Base-by-base conservation (phyloP, 2,888 invertebrate species). In the Drosophila parthenogenetica region DNA sequence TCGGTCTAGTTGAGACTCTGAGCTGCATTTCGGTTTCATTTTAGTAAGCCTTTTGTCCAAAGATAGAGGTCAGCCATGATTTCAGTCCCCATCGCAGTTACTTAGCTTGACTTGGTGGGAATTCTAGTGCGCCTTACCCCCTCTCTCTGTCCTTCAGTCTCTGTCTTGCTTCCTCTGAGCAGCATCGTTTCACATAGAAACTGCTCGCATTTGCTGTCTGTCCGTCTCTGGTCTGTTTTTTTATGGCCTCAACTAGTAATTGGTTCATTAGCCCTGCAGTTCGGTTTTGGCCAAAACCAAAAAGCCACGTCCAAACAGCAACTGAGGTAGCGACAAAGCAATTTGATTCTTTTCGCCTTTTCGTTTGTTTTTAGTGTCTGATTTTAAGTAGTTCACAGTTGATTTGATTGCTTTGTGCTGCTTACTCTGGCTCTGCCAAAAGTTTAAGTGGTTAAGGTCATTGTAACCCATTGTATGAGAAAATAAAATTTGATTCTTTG, bases 261-360 rank as follows among this genome's bases (percentile, higher is more conserved):
- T 82, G 87, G 83, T 87, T 87, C 87, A 84, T 87, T 85, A 87
- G 87, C 83, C 85, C 87, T 75, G 74, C 85, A 86, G 75, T 70
- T 61, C 37, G 29, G 57, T 14, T 29, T 32, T n/a, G 42, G 13
- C 43, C 29, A 54, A 40, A 69, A 62, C 67, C 37, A 16, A 22
- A 37, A 22, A 37, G 1, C 19, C 19, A 45, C 29, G 59, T 66
- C 51, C 58, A 29, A 61, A 42, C 67, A 51, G 49, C 69, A 73
- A 62, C 66, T 76, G 59, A 68, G 76, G 76, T 73, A 76, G 76
- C 77, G 61, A 54, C 73, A 51, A 22, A 64, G 66, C 85, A 82
- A 81, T 85, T 81, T 67, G 69, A 79, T 73, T 79, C 79, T 51
- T 29, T 43, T 70, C 46, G 53, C 14, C 19, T 14, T 43, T 55